These are phyloP conservation scores for Bos taurus DNA, from an alignment of 2,113 vertebrate genomes.

Conservation along the genomic window ARS-UCD2.0 NC_037328.1:82947501-82948000, in stretches of 20 bases:
- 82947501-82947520: background rate
- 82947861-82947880: background rate
- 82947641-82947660: background rate
- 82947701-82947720: background rate
- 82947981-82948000: background rate
- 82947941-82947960: background rate
- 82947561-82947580: background rate
- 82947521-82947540: background rate
- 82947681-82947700: background rate
- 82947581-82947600: background rate
- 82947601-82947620: background rate
- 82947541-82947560: background rate
- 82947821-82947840: background rate
- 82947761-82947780: background rate
- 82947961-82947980: background rate
- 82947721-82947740: background rate
- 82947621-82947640: background rate
- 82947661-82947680: background rate
- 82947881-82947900: background rate
- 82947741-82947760: background rate
- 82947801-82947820: background rate
- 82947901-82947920: background rate
- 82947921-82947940: background rate
- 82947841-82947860: background rate
- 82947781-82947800: background rate